phyloP scores from a whole-genome alignment of 2,797 vertebrate genomes.

The Ataeniobius toweri region DNA sequence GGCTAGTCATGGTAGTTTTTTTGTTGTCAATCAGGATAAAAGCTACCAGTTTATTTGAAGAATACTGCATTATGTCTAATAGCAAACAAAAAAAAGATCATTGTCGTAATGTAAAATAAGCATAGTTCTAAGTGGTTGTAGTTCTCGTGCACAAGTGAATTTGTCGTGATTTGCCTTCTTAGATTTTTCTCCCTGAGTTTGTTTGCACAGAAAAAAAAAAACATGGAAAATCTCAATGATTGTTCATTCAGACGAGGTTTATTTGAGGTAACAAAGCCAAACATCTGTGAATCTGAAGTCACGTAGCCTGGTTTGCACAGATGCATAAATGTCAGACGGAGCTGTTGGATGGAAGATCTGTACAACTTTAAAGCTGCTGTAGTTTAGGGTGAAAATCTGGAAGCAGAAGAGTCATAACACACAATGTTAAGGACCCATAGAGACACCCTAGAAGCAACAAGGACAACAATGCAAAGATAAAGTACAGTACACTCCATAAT shows the following conservation, averaged over 20 bases:
- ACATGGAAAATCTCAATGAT: slow-evolving; percentile 16
- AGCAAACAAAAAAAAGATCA: slow-evolving; percentile 67
- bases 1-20: slow-evolving; percentile 30
- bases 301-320: slow-evolving; percentile 64
- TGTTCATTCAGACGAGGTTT: slow-evolving; percentile 40
- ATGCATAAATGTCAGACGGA: slow-evolving; percentile 44
- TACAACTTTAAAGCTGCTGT: slow-evolving; percentile 42
- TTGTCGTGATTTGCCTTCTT: slow-evolving; percentile 67
- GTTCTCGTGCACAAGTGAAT: slow-evolving; percentile 73
- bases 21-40: slow-evolving; percentile 53
- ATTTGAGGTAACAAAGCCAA: slow-evolving; percentile 30
- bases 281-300: slow-evolving; percentile 26
- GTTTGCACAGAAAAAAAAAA: slow-evolving; percentile 65
- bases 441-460: slow-evolving; percentile 25
- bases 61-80: slow-evolving; percentile 64
- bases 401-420: slow-evolving; percentile 38
- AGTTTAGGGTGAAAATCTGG: slow-evolving; percentile 29
- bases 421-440: slow-evolving; percentile 42
- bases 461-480: slow-evolving; percentile 12
- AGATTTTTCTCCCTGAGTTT: slow-evolving; percentile 53
- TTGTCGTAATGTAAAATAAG: slow-evolving; percentile 74
- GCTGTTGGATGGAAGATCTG: slow-evolving; percentile 28
- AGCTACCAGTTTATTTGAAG: slow-evolving; percentile 60
- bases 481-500: background rate
- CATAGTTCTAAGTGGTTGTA: slow-evolving; percentile 74